phyloP scores from a whole-genome alignment of 2,888 invertebrate species.

The Cantharis rufa region DNA sequence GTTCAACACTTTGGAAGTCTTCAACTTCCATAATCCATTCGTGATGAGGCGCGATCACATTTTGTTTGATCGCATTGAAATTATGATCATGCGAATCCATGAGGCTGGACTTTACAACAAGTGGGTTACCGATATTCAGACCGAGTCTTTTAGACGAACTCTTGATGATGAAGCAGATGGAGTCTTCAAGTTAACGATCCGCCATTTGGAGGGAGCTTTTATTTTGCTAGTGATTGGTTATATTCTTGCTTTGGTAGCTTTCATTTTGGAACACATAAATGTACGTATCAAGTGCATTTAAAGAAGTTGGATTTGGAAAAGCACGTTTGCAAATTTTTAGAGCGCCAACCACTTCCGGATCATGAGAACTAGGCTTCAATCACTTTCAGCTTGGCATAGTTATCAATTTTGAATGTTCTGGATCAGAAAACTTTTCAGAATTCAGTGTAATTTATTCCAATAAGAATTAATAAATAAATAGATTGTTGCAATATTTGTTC shows the following conservation, averaged over 20 bases:
- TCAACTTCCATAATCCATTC: neutral
- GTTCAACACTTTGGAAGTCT: constrained; percentile 7
- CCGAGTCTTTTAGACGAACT: neutral
- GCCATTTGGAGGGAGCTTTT: constrained; percentile 13
- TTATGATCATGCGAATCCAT: neutral
- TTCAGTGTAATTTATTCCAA: no score
- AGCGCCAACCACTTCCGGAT: no score
- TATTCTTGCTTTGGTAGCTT: neutral
- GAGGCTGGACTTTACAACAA: constrained; percentile 14
- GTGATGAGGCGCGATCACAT: constrained; percentile 8
- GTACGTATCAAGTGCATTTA: neutral
- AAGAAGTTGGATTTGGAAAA: neutral
- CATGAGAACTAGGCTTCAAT: no score
- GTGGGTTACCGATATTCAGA: constrained; percentile 16
- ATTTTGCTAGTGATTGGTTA: constrained; percentile 4
- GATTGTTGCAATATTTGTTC: no score
- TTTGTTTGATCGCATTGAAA: constrained; percentile 3
- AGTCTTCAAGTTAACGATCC: constrained; percentile 3
- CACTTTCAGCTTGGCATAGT: no score
- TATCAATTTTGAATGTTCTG: no score
- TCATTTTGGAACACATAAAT: constrained; percentile 2
- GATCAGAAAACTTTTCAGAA: no score
- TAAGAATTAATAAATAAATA: no score
- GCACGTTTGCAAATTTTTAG: no score
- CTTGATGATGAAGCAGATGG: neutral